A percentile compares a stretch with the other conserved stretches of the same genome.
Evolutionary conservation across 2,113 vertebrate species (phyloP).

Genomic region (Tachycineta bicolor): DNA sequence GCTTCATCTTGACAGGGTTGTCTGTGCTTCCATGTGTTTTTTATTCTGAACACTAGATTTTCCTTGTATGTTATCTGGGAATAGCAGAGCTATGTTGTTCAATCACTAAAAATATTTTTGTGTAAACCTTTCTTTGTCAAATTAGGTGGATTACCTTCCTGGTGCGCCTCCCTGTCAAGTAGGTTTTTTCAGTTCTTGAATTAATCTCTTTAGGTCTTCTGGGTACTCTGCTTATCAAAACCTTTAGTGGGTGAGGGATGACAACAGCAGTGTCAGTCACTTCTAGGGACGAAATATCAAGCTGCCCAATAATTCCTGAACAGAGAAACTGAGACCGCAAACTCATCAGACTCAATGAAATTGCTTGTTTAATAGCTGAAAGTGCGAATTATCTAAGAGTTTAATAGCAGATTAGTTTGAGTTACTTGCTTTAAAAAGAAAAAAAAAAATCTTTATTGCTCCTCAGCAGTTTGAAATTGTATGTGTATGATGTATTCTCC

Average conservation of each 20-base stretch:
- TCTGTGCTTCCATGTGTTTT: neutral
- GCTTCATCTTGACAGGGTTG: neutral
- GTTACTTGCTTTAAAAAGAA: neutral
- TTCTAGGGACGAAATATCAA: fast-evolving
- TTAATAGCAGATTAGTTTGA: neutral
- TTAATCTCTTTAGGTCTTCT: neutral
- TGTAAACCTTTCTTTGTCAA: neutral
- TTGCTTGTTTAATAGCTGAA: neutral
- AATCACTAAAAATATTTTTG: neutral
- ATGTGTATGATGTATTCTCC: neutral
- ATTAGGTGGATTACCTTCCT: neutral
- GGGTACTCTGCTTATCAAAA: neutral
- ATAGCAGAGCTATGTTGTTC: neutral
- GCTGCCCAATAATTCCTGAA: neutral
- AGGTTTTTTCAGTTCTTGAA: neutral
- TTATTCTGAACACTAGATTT: neutral
- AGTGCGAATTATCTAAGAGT: neutral
- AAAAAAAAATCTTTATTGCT: neutral
- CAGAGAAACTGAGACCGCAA: neutral
- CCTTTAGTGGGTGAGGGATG: neutral
- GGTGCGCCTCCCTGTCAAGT: neutral
- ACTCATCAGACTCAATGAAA: neutral
- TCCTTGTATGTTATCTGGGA: neutral
- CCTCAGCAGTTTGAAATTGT: neutral
- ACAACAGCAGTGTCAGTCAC: neutral